Conservation (phyloP, 1,140 invertebrate genomes). For the Riptortus pedestris region DNA sequence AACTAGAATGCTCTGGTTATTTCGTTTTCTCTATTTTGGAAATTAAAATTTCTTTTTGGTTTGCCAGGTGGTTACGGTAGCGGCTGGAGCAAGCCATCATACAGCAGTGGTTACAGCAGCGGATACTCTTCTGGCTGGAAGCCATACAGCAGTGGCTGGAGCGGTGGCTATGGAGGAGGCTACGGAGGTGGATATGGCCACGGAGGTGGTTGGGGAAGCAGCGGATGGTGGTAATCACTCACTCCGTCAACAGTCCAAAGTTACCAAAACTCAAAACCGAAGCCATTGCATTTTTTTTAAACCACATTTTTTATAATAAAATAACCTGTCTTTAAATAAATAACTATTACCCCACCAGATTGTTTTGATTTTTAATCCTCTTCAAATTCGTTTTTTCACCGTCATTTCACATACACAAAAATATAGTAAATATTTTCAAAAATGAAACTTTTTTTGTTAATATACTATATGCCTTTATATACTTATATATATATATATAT, state of each 20-base stretch:
- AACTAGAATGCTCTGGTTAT: too few species aligned
- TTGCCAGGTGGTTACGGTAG: not conserved
- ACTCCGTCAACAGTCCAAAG: not conserved
- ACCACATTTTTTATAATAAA: not conserved
- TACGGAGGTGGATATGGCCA: not conserved
- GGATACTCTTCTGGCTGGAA: not conserved
- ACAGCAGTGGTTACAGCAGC: not conserved
- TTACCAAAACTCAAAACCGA: not conserved
- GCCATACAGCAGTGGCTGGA: conserved; percentile 3
- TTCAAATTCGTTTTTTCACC: too few species aligned
- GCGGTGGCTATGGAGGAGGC: not conserved
- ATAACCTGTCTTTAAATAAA: not conserved
- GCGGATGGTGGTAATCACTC: conserved; percentile 6
- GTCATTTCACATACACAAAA: too few species aligned
- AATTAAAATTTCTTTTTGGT: too few species aligned
- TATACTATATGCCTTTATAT: too few species aligned
- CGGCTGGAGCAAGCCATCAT: not conserved
- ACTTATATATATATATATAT: too few species aligned
- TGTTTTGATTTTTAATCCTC: too few species aligned
- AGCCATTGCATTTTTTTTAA: not conserved
- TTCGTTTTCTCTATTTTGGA: too few species aligned
- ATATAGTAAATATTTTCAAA: too few species aligned
- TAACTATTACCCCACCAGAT: too few species aligned
- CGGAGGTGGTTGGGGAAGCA: not conserved
- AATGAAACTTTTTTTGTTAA: too few species aligned